Percentiles rank a stretch among this genome's conserved stretches.
phyloP scores from a whole-genome alignment of 2,888 invertebrate genomes.

The Xestobium rufovillosum region DNA sequence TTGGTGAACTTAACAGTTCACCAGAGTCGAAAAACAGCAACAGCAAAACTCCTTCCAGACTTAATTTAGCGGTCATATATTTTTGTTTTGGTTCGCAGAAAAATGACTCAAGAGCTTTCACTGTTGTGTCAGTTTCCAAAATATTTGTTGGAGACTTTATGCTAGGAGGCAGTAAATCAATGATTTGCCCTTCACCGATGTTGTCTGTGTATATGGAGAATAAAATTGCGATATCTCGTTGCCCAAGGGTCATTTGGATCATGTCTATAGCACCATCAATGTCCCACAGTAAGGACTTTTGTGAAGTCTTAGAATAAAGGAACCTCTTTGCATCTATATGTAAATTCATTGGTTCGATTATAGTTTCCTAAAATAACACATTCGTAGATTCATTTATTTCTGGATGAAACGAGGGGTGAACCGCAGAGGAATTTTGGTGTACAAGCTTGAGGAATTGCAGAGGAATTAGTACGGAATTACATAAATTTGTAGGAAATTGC shows the following conservation, averaged over 20 bases:
- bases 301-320: constrained; percentile 44
- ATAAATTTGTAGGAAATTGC: too few relatives aligned
- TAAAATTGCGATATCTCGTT: constrained; percentile 65
- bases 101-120: constrained; percentile 66
- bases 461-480: too few relatives aligned
- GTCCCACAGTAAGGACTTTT: constrained; percentile 46
- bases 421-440: too few relatives aligned
- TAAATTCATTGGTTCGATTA: constrained; percentile 65
- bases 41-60: constrained; percentile 62
- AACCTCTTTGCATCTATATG: constrained; percentile 66
- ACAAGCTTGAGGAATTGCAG: too few relatives aligned
- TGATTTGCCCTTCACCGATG: constrained; percentile 52
- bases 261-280: constrained; percentile 60
- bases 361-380: constrained; percentile 52
- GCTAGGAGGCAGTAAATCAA: constrained; percentile 41
- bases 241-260: constrained; percentile 62
- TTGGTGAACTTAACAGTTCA: constrained; percentile 67
- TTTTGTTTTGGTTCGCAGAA: constrained; percentile 60
- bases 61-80: constrained; percentile 53
- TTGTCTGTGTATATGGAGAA: constrained; percentile 68
- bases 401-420: too few relatives aligned
- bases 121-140: constrained; percentile 35
- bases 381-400: neutral
- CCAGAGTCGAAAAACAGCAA: constrained; percentile 67
- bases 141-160: constrained; percentile 27